Evolutionary conservation across 1,140 invertebrate genomes (phyloP).

Genomic region (Ruditapes philippinarum): DNA sequence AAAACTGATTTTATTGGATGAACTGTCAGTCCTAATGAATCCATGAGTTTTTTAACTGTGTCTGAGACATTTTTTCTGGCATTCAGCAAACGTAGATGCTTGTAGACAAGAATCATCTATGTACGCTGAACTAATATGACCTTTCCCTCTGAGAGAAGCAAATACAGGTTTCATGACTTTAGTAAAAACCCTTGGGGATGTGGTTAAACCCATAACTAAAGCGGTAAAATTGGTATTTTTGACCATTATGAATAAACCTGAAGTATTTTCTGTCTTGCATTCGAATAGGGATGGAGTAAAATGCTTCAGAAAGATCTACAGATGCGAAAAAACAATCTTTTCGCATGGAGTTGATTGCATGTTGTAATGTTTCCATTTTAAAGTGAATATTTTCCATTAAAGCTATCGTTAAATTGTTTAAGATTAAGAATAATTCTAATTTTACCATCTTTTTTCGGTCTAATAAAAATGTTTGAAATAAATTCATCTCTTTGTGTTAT

Average conservation of each 20-base stretch:
- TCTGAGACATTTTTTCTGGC: background rate
- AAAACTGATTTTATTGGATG: slow-evolving; percentile 9
- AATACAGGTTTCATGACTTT: slow-evolving; percentile 43
- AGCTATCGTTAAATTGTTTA: slow-evolving; percentile 37
- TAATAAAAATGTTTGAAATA: slow-evolving; percentile 18
- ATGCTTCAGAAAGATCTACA: background rate
- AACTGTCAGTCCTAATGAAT: slow-evolving; percentile 12
- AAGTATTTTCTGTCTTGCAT: slow-evolving; percentile 14
- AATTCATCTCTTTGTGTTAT: background rate
- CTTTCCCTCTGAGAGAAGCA: background rate
- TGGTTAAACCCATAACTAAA: slow-evolving; percentile 26
- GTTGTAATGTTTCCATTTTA: slow-evolving; percentile 21
- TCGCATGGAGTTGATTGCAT: slow-evolving; percentile 26
- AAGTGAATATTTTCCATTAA: slow-evolving; percentile 25
- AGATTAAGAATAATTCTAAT: slow-evolving; percentile 31
- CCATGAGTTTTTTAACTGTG: slow-evolving; percentile 7
- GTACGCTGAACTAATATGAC: slow-evolving; percentile 21
- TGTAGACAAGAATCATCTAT: slow-evolving; percentile 50
- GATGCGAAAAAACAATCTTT: slow-evolving; percentile 42
- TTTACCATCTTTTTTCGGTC: slow-evolving; percentile 49
- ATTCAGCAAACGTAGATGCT: background rate
- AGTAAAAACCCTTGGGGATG: slow-evolving; percentile 21
- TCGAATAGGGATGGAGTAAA: background rate
- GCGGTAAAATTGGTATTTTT: slow-evolving; percentile 31
- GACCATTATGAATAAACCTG: background rate